Percentiles rank a stretch among this genome's conserved stretches.
Conservation (phyloP, 1,140 invertebrate genomes). For the Antheraea mylitta region DNA sequence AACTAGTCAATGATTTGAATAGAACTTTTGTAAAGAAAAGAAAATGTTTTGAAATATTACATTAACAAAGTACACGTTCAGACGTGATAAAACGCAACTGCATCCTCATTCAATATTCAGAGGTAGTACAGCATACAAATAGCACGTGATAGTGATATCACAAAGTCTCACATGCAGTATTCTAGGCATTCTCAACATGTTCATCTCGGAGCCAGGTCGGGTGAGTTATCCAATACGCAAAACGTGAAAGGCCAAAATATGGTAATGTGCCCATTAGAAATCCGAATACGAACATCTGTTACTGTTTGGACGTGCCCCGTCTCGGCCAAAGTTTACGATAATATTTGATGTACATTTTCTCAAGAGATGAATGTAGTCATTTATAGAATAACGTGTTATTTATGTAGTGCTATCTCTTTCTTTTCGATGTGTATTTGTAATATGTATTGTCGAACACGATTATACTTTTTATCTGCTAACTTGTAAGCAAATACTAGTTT, state of each 20-base stretch:
- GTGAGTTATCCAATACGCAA: conserved; percentile 50
- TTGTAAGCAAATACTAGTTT: too few species aligned
- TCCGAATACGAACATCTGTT: conserved; percentile 39
- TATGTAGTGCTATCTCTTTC: too few species aligned
- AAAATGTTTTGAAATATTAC: too few species aligned
- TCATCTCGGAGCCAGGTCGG: conserved; percentile 29
- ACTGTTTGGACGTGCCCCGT: not conserved
- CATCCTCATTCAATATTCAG: not conserved
- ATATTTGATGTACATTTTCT: not conserved
- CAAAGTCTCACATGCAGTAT: too few species aligned
- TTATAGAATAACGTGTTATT: too few species aligned
- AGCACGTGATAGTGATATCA: not conserved
- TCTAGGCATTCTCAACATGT: not conserved
- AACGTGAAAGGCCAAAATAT: conserved; percentile 65
- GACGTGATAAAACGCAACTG: not conserved
- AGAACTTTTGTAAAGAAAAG: too few species aligned
- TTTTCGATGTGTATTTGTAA: too few species aligned
- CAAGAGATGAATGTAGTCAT: not conserved
- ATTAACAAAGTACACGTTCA: not conserved
- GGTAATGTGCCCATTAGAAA: conserved; percentile 67
- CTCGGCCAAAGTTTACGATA: not conserved
- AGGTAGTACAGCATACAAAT: not conserved
- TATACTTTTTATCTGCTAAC: too few species aligned
- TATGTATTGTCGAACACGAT: too few species aligned
- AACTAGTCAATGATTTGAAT: too few species aligned